These are phyloP conservation scores for Erebia aethiops DNA, from an alignment of 2,888 invertebrate genomes.

Conservation along the genomic window DNA sequence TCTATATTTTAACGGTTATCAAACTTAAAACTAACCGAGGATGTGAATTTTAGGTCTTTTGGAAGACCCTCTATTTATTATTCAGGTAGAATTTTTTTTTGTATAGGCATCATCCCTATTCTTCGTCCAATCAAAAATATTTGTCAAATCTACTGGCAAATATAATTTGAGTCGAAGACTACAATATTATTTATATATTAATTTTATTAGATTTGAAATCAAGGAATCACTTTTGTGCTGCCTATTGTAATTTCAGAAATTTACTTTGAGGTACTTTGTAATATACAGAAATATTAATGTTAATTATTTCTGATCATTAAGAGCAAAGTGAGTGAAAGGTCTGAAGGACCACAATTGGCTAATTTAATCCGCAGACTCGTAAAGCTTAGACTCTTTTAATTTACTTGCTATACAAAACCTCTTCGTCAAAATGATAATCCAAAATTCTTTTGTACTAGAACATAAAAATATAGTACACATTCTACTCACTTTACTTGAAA, in stretches of 20 bases:
- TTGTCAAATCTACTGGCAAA: neutral
- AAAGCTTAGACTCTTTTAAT: neutral
- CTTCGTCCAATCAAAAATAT: neutral
- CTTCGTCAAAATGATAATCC: neutral
- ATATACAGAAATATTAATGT: neutral
- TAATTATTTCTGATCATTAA: neutral
- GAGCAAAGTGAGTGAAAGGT: slow-evolving; percentile 28
- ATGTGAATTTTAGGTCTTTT: no score
- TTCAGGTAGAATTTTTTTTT: no score
- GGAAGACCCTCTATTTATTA: no score
- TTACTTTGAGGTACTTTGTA: neutral
- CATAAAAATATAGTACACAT: neutral
- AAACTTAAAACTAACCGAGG: no score
- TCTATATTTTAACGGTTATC: no score
- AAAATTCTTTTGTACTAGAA: slow-evolving; percentile 9
- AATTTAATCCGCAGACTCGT: neutral
- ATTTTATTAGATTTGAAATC: neutral
- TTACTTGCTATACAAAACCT: neutral
- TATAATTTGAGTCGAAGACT: neutral
- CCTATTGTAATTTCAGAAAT: neutral
- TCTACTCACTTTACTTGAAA: slow-evolving; percentile 30
- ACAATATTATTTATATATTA: neutral
- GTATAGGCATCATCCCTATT: no score
- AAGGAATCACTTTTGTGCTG: neutral
- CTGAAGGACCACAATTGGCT: slow-evolving; percentile 12